Percentiles rank a stretch among this genome's conserved stretches.
Conservation (phyloP, 2,113 vertebrate genomes). For the cattle (Bos taurus) region ARS-UCD2.0 NC_037330.1:97817501-97818000, state of each 20-base stretch:
- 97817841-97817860: neutral
- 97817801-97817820: constrained; percentile 1
- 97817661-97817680: neutral
- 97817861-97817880: neutral
- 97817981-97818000: neutral
- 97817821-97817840: neutral
- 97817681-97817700: neutral
- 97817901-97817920: constrained; percentile 25
- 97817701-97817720: neutral
- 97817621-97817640: neutral
- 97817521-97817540: neutral
- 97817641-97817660: neutral
- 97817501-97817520: neutral
- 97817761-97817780: neutral
- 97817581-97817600: neutral
- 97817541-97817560: neutral
- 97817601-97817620: neutral
- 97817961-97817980: neutral
- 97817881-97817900: neutral
- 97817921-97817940: constrained; percentile 1
- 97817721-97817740: neutral
- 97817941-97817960: neutral
- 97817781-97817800: neutral
- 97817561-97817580: neutral
- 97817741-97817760: neutral